A percentile compares a stretch with the other conserved stretches of the same genome.
Conservation (phyloP, 2,113 vertebrate species). For the Hippocampus abdominalis region DNA sequence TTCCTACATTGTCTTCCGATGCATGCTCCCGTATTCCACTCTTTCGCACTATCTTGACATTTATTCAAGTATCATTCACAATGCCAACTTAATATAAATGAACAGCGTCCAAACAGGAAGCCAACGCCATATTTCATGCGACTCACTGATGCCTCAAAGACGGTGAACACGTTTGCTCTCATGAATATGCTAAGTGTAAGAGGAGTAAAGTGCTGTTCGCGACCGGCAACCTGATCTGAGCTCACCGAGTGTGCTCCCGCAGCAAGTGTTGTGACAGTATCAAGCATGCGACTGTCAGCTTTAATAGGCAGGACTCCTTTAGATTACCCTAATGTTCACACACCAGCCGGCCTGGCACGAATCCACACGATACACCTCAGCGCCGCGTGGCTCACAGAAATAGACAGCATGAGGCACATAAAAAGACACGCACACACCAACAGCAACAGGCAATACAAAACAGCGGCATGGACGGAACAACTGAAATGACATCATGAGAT, state of each 20-base stretch:
- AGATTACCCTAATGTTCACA: constrained; percentile 38
- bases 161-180: background rate
- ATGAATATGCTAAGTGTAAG: background rate
- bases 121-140: background rate
- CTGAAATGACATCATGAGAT: background rate
- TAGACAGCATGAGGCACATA: constrained; percentile 6
- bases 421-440: constrained; percentile 8
- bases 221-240: constrained; percentile 16
- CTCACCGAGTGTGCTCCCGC: background rate
- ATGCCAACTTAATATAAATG: too few relatives aligned
- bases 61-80: too few relatives aligned
- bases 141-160: background rate
- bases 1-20: too few relatives aligned
- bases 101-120: background rate
- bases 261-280: constrained; percentile 24
- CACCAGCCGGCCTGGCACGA: constrained; percentile 22
- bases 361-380: constrained; percentile 46
- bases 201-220: background rate
- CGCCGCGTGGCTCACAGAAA: constrained; percentile 22
- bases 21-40: too few relatives aligned
- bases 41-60: too few relatives aligned
- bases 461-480: constrained; percentile 2
- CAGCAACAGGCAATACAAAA: constrained; percentile 18
- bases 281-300: constrained; percentile 33
- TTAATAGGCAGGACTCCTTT: constrained; percentile 44